These are phyloP conservation scores for Okapia johnstoni DNA, from an alignment of 2,113 vertebrate genomes.

Conservation along the genomic window DNA sequence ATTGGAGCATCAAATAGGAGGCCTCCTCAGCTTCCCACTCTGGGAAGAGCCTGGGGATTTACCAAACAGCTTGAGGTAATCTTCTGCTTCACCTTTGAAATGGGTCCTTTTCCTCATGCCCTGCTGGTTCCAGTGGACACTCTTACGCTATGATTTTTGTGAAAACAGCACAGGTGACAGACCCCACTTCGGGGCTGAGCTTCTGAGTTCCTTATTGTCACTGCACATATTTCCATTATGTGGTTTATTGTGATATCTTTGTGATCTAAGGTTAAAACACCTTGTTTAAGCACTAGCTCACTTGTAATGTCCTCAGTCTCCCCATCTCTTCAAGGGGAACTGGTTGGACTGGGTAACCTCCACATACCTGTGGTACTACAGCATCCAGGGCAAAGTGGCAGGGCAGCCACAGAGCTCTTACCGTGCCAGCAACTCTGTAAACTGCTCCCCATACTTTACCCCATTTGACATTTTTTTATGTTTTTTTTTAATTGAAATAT, in stretches of 20 bases:
- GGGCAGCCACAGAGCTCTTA: background rate
- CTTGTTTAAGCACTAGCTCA: background rate
- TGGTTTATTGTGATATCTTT: background rate
- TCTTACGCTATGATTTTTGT: background rate
- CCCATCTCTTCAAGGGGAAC: background rate
- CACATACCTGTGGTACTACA: background rate
- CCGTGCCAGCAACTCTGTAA: background rate
- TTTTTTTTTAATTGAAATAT: no score
- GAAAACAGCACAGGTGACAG: background rate
- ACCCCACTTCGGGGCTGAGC: background rate
- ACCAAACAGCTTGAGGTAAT: background rate
- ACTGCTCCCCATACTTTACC: background rate
- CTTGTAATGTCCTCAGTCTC: background rate
- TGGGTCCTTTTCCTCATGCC: background rate
- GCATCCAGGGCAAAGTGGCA: background rate
- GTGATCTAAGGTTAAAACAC: background rate
- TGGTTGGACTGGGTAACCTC: background rate
- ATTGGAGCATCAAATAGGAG: constrained; percentile 64
- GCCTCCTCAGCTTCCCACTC: constrained; percentile 35
- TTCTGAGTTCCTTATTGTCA: background rate
- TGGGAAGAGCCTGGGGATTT: constrained; percentile 51
- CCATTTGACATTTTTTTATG: background rate
- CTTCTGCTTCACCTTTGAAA: constrained; percentile 56
- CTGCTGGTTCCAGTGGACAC: background rate
- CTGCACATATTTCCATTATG: background rate